Base-by-base conservation (phyloP, 2,113 vertebrate species). In the Baryphthengus martii region DNA sequence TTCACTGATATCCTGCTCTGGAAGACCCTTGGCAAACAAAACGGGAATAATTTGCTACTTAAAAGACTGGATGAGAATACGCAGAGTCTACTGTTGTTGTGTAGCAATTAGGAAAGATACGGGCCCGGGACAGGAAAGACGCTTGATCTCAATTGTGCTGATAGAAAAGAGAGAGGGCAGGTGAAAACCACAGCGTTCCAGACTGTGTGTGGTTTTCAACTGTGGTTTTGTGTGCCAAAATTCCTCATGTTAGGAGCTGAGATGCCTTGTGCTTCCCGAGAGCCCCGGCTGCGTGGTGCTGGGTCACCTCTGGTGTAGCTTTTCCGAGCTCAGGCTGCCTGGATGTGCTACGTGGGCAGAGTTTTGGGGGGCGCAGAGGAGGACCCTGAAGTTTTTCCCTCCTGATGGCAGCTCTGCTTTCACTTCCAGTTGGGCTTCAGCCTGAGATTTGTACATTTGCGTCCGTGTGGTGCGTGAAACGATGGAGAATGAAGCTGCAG, bases 281-380 rank as follows among this genome's bases (percentile, higher is more conserved):
- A 73, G 17, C 37, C n/a, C 1, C 1, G 5, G n/a, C 52, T 42
- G 23, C 3, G 0, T 17, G 40, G 61, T 26, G 47, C 17, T 39
- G 19, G 15, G 24, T 44, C 14, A 12, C 59, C 10, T 50, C 45
- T 49, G 47, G 37, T n/a, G 28, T 73, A 40, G 28, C 28, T 20
- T 50, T 28, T 35, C 35, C 40, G 50, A 52, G 56, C 18, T 52
- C 25, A 5, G 1, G 1, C 25, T 40, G 37, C 26, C 13, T 12
- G 6, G 29, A 20, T 65, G 40, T 28, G 26, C 62, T 31, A 42
- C 39, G 11, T 28, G 18, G 53, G 29, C 16, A 17, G 24, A 63
- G 39, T 20, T 29, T 13, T 65, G 39, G 21, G 28, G 20, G 40
- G 28, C 29, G 39, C 29, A 31, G 39, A 21, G 62, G 56, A 59